Percentiles rank a stretch among this genome's conserved stretches.
Evolutionary conservation across 1,140 invertebrate species (phyloP).

Genomic region (Thaumetopoea pityocampa): DNA sequence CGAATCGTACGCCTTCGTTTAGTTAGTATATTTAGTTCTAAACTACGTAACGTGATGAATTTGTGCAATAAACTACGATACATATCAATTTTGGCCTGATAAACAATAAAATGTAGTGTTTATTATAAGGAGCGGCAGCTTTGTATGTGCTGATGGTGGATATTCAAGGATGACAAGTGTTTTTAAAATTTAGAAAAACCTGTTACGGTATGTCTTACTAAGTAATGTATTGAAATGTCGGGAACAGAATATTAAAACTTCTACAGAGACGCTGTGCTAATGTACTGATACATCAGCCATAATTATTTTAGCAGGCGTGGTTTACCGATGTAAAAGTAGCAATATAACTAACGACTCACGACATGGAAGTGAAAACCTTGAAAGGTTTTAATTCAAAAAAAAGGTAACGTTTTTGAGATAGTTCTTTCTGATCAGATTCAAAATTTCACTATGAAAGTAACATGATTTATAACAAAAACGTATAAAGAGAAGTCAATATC

Average conservation of each 20-base stretch:
- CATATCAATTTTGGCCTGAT: constrained; percentile 72
- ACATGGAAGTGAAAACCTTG: neutral
- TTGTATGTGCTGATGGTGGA: constrained; percentile 48
- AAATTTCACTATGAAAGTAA: too few species aligned
- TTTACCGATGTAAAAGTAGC: too few species aligned
- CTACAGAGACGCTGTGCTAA: too few species aligned
- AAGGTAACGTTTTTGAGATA: too few species aligned
- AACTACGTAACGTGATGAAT: constrained; percentile 50
- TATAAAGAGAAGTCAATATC: too few species aligned
- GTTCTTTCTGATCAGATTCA: too few species aligned
- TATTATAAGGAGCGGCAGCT: constrained; percentile 59
- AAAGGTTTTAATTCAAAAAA: too few species aligned
- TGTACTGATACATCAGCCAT: constrained; percentile 28
- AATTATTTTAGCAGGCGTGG: constrained; percentile 24
- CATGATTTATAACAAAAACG: too few species aligned
- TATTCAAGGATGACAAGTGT: constrained; percentile 45
- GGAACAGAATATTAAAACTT: constrained; percentile 20
- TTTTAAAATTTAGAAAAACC: constrained; percentile 48
- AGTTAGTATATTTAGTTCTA: constrained; percentile 30
- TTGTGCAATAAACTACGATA: constrained; percentile 69
- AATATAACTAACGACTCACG: too few species aligned
- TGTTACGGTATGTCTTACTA: constrained; percentile 60
- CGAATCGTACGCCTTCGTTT: constrained; percentile 36
- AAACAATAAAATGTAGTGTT: constrained; percentile 49
- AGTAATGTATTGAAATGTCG: constrained; percentile 39